phyloP scores from a whole-genome alignment of 2,888 invertebrate genomes.

The Leptopilina drosophilae region DNA sequence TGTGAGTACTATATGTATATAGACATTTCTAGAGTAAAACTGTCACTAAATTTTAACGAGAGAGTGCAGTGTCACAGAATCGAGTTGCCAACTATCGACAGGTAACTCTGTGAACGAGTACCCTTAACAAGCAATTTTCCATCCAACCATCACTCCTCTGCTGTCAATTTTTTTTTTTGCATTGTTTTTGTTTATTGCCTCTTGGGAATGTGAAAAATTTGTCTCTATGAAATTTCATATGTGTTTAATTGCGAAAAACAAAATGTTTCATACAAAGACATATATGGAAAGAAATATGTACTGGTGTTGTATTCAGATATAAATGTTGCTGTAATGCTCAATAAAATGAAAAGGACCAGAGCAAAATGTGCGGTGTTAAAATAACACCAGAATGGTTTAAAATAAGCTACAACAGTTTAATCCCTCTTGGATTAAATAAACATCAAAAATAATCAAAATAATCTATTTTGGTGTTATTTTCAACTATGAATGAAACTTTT shows the following conservation, averaged over 20 bases:
- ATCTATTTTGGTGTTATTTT: no score
- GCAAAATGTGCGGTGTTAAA: no score
- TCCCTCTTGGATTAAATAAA: no score
- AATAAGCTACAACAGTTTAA: no score
- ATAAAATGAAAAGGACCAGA: no score
- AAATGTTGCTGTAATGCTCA: no score
- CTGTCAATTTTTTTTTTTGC: slow-evolving; percentile 30
- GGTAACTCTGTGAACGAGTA: slow-evolving; percentile 17
- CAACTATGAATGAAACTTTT: no score
- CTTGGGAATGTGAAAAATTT: slow-evolving; percentile 38
- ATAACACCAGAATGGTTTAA: no score
- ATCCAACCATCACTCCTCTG: slow-evolving; percentile 31
- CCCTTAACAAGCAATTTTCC: slow-evolving; percentile 28
- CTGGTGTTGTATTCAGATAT: background rate
- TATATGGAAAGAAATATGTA: slow-evolving; percentile 1
- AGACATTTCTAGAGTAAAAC: background rate
- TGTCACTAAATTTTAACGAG: slow-evolving; percentile 33
- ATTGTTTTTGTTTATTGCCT: background rate
- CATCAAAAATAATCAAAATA: no score
- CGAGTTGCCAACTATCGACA: slow-evolving; percentile 22
- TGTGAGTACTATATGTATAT: background rate
- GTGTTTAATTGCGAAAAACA: background rate
- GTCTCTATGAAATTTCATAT: slow-evolving; percentile 11
- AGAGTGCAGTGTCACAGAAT: slow-evolving; percentile 1
- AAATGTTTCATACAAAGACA: background rate